Conservation (phyloP, 2,113 vertebrate species). For the Dissostichus mawsoni region DNA sequence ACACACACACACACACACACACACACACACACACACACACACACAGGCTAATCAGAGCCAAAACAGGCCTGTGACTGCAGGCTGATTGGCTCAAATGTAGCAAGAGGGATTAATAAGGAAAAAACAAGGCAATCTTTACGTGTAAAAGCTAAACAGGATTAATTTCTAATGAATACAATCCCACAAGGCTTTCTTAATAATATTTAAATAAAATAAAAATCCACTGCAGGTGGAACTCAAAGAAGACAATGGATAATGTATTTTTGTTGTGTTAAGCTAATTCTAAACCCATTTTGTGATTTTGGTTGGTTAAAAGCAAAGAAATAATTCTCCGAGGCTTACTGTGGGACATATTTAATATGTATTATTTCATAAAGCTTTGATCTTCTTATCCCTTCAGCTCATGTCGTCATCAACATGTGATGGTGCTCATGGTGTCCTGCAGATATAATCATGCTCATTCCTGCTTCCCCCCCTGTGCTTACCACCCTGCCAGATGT, state of each 20-base stretch:
- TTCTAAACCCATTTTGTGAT: too few relatives aligned
- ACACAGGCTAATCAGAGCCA: slow-evolving; percentile 37
- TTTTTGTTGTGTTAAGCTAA: neutral
- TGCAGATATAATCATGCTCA: neutral
- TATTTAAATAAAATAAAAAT: neutral
- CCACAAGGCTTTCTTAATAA: neutral
- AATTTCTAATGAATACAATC: slow-evolving; percentile 34
- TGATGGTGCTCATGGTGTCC: neutral
- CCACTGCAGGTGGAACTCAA: neutral
- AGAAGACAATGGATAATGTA: neutral
- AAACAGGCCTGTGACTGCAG: slow-evolving; percentile 28
- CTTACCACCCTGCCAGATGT: neutral
- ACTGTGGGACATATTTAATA: neutral
- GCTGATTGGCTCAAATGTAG: slow-evolving; percentile 41
- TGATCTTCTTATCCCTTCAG: neutral
- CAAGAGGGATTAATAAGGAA: slow-evolving; percentile 38
- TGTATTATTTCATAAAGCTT: neutral
- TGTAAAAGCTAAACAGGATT: slow-evolving; percentile 32
- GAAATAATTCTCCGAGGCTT: neutral
- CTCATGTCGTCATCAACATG: neutral
- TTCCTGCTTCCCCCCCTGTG: neutral
- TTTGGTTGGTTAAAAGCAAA: neutral
- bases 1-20: too few relatives aligned
- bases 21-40: slow-evolving; percentile 10
- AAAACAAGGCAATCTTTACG: slow-evolving; percentile 33